Evolutionary conservation across 2,113 vertebrate species (phyloP).

Genomic region (Oryctolagus cuniculus): mOryCun1.1 NC_091445.1:21443001-21443500

Average conservation of each 20-base stretch:
- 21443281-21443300: neutral
- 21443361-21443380: neutral
- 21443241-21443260: neutral
- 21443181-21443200: constrained; percentile 21
- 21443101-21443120: neutral
- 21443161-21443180: neutral
- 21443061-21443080: neutral
- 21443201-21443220: constrained; percentile 36
- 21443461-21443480: neutral
- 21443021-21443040: neutral
- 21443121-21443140: neutral
- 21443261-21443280: neutral
- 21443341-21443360: neutral
- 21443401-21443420: neutral
- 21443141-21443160: neutral
- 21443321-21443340: neutral
- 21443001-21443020: neutral
- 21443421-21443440: neutral
- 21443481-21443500: neutral
- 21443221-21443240: neutral
- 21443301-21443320: neutral
- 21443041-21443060: neutral
- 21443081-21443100: neutral
- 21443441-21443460: neutral
- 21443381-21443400: neutral